Percentiles rank a stretch among this genome's conserved stretches.
Evolutionary conservation across 2,888 invertebrate genomes (phyloP).

Genomic region (Epiblema foenella): DNA sequence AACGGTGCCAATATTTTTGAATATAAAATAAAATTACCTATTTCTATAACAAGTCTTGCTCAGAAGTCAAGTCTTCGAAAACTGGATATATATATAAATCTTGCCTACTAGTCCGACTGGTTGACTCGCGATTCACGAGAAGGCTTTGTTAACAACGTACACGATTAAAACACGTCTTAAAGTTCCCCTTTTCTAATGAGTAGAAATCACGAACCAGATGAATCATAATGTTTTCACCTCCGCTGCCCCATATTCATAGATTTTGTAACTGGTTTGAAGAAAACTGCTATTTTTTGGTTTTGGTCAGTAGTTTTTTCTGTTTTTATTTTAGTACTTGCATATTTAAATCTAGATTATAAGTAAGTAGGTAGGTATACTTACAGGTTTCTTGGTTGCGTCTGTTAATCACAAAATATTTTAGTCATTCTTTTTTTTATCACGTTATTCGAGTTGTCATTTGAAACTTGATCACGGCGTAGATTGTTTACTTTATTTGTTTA

Average conservation of each 20-base stretch:
- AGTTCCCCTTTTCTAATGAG: constrained; percentile 6
- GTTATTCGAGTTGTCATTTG: not conserved
- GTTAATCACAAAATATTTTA: not conserved
- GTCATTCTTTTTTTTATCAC: not conserved
- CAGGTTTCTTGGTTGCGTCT: not conserved
- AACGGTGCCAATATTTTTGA: not conserved
- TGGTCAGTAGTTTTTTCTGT: not conserved
- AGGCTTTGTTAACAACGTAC: too few species aligned
- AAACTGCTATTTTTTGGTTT: not conserved
- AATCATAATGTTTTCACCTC: constrained; percentile 18
- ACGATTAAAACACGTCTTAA: not conserved
- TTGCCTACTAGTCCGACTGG: not conserved
- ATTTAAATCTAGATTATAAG: not conserved
- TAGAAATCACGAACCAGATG: constrained; percentile 14
- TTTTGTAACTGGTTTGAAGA: not conserved
- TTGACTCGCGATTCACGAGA: too few species aligned
- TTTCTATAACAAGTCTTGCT: not conserved
- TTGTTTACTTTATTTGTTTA: constrained; percentile 21
- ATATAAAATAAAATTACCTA: too few species aligned
- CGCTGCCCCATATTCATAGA: not conserved
- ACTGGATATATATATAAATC: too few species aligned
- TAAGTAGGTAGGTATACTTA: too few species aligned
- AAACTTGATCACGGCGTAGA: constrained; percentile 3
- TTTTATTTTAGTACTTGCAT: not conserved
- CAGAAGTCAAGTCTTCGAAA: too few species aligned